phyloP scores from a whole-genome alignment of 2,797 vertebrate species.

The Huso huso region DNA sequence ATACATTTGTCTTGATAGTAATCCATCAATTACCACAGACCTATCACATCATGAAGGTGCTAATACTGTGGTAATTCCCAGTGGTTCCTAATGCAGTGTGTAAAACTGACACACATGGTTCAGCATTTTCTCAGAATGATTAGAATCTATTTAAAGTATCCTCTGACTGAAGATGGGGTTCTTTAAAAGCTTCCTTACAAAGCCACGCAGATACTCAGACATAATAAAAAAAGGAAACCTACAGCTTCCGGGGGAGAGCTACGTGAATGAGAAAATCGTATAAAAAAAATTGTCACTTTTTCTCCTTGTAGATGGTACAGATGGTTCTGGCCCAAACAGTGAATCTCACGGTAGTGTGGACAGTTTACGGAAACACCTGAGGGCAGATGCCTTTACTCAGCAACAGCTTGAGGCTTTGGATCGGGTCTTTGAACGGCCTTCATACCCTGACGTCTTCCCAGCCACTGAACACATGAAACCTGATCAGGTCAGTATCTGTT shows the following conservation, averaged over 20 bases:
- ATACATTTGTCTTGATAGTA: slow-evolving; percentile 68
- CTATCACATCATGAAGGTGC: slow-evolving; percentile 63
- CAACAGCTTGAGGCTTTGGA: slow-evolving; percentile 98
- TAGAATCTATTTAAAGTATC: slow-evolving; percentile 42
- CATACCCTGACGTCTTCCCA: slow-evolving; percentile 94
- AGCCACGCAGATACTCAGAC: too few relatives aligned
- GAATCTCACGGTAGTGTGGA: slow-evolving; percentile 98
- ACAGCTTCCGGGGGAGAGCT: slow-evolving; percentile 51
- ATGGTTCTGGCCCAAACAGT: slow-evolving; percentile 93
- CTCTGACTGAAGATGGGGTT: slow-evolving; percentile 40
- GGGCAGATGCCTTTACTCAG: slow-evolving; percentile 96
- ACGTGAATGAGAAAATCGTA: slow-evolving; percentile 44
- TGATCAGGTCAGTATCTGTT: slow-evolving; percentile 76
- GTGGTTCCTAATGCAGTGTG: slow-evolving; percentile 3
- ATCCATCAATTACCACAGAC: slow-evolving; percentile 72
- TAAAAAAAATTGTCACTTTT: slow-evolving; percentile 45
- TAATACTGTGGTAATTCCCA: slow-evolving; percentile 47
- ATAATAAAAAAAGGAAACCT: neutral
- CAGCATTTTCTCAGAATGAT: slow-evolving; percentile 48
- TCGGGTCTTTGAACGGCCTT: slow-evolving; percentile 95
- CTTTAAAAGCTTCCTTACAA: slow-evolving; percentile 29
- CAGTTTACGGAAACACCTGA: slow-evolving; percentile 97
- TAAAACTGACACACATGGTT: slow-evolving; percentile 28
- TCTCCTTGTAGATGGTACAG: slow-evolving; percentile 88
- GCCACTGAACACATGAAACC: slow-evolving; percentile 95